Base-by-base conservation (phyloP, 2,888 invertebrate genomes). In the Zeuzera pyrina region DNA sequence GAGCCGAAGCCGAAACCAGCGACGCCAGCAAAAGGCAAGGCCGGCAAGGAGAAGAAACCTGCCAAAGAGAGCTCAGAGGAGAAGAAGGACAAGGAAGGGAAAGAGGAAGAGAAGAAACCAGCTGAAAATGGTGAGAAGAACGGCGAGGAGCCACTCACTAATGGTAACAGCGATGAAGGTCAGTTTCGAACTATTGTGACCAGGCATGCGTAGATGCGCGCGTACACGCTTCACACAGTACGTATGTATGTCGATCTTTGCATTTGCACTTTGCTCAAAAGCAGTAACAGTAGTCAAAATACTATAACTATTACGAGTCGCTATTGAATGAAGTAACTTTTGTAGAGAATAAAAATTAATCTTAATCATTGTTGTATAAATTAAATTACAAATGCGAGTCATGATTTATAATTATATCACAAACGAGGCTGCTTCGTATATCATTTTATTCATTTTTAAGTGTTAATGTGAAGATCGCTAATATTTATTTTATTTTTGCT, bases 1-100 rank as follows among this genome's bases (percentile, higher is more conserved):
- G 91, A 91, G 64, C 91, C 92, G 2, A 91, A 91, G 55, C 91
- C 91, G 15, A 91, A 91, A 64, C 91, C 91, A 21, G 90, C 90
- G 12, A 91, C 91, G 5, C 91, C 91, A 1, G 90, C 91, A 35
- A 91, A 91, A 67, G 88, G 88, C 44, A 91, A 91, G 57, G 77
- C 86, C 36, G 89, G 89, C 50, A 89, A 90, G 52, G 89, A 90
- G 59, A 90, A 91, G 78, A 88, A 89, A 55, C 77, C 79, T 19
- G 73, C 79, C 66, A 81, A 79, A 62, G 88, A 88, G 54, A 88
- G 81, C 58, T 88, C 88, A 44, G 90, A 90, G 47, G 89, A 90
- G 43, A 87, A 88, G 63, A 89, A 90, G 41, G 86, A 86, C 34
- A 87, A 85, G 45, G 85, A 86, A 34, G 61, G 72, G 23, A 86